Base-by-base conservation (phyloP, 2,888 invertebrate genomes). In the Eupithecia insigniata region DNA sequence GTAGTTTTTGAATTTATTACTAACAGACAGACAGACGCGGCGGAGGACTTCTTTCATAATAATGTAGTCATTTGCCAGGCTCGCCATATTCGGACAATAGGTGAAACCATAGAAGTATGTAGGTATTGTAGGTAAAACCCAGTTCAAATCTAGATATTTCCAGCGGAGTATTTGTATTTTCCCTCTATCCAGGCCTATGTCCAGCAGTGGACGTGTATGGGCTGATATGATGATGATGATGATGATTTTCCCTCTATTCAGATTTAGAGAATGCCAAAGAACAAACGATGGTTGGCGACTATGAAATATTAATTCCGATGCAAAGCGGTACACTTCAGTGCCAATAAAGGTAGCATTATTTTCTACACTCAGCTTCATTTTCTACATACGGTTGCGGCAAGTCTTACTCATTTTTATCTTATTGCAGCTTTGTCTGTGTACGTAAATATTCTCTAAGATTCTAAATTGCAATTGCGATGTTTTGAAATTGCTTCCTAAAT, bases 231-330 rank as follows among this genome's bases (percentile, higher is more conserved):
- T n/a, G n/a, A n/a, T n/a, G n/a, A n/a, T n/a, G n/a, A n/a, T n/a
- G n/a, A n/a, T n/a, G n/a, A n/a, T n/a, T n/a, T n/a, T 60, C 18
- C 30, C 30, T 30, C 60, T 36, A 58, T 73, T 67, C 67, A 61
- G 30, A 73, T 72, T 76, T 70, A 65, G 64, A 39, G 66, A 62
- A 76, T 70, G 67, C 69, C 62, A 67, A 55, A 69, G 70, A 75
- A 77, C 74, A 78, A 79, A 76, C 76, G 75, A 65, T 66, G 66
- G 43, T 64, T 69, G 72, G 51, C 60, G 32, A 66, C 66, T 77
- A 78, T 77, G 77, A 78, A 80, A 80, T 81, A 80, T 81, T 79
- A 79, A 78, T 78, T 69, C 68, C 71, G 39, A 60, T 60, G 69
- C 74, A 79, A 76, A 79, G 71, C 74, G 74, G 74, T 79, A 67